Percentiles rank a stretch among this genome's conserved stretches.
These are phyloP conservation scores for Chaetura pelagica DNA, from an alignment of 2,113 vertebrate genomes.

Conservation along the genomic window DNA sequence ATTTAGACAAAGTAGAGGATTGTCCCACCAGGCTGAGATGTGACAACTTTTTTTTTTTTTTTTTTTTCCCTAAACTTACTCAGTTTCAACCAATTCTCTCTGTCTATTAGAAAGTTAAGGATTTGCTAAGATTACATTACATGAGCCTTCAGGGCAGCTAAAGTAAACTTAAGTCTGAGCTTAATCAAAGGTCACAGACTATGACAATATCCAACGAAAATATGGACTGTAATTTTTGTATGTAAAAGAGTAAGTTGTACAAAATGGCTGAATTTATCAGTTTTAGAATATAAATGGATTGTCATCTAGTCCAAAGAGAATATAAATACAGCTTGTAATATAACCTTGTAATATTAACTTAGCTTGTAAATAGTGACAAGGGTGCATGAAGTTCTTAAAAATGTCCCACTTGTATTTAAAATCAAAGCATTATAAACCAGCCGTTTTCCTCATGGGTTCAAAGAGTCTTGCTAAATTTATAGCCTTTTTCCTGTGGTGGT, in stretches of 20 bases:
- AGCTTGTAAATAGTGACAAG: constrained; percentile 59
- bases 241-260: constrained; percentile 20
- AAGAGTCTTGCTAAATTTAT: not conserved
- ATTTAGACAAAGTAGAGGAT: not conserved
- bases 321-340: constrained; percentile 51
- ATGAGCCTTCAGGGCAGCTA: not conserved
- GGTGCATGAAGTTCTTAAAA: constrained; percentile 58
- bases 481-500: not conserved
- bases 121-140: not conserved
- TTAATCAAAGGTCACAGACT: not conserved
- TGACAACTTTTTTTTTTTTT: not conserved
- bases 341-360: constrained; percentile 27
- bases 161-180: not conserved
- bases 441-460: not conserved
- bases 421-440: not conserved
- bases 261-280: constrained; percentile 19
- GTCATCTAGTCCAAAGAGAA: constrained; percentile 33
- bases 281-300: constrained; percentile 18
- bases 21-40: not conserved
- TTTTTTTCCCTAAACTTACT: not conserved
- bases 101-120: not conserved
- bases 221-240: constrained; percentile 21
- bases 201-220: constrained; percentile 26
- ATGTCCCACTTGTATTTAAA: constrained; percentile 35
- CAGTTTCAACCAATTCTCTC: not conserved